Base-by-base conservation (phyloP, 2,113 vertebrate genomes). In the Gadus macrocephalus region DNA sequence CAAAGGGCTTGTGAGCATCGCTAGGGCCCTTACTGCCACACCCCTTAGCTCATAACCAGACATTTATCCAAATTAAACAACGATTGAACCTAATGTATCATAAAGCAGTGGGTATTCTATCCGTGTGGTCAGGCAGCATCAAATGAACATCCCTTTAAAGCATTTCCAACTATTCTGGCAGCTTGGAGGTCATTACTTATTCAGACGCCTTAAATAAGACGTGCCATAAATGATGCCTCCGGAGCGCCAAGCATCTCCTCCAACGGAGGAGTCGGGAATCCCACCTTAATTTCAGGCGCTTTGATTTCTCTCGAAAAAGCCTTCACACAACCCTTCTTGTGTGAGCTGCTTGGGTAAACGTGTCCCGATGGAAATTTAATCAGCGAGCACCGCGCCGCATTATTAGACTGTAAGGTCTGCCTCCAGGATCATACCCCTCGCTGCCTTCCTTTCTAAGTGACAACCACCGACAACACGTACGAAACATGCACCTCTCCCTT, bases 221-320 rank as follows among this genome's bases (percentile, higher is more conserved):
- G 68, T 69, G 31, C 31, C 31, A 35, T 78, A 78, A 80, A 83
- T 83, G 76, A 83, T 79, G 42, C 62, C 66, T 62, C 73, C 14
- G 35, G 66, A 76, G 84, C 75, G 67, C 42, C 76, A 77, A 65
- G 85, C 53, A 78, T 80, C 82, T 83, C 74, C 79, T 76, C 83
- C 70, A 31, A 42, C 63, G 68, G 69, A 73, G 73, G 55, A 74
- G 74, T 28, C 58, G 60, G 71, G 76, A 71, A 74, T 58, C 74
- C 62, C 8, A 15, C 65, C 70, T 38, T 62, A 53, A 49, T 79
- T 79, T 75, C 69, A 31, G 71, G 77, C 80, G 70, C 61, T 66
- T 62, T 35, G 42, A 49, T 60, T 7, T 1, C 60, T 65, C 83
- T 80, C 81, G 53, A 71, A 64, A 74, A 83, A 78, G 77, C 77